Base-by-base conservation (phyloP, 2,797 vertebrate genomes). In the Bryconaethiops microstoma region DNA sequence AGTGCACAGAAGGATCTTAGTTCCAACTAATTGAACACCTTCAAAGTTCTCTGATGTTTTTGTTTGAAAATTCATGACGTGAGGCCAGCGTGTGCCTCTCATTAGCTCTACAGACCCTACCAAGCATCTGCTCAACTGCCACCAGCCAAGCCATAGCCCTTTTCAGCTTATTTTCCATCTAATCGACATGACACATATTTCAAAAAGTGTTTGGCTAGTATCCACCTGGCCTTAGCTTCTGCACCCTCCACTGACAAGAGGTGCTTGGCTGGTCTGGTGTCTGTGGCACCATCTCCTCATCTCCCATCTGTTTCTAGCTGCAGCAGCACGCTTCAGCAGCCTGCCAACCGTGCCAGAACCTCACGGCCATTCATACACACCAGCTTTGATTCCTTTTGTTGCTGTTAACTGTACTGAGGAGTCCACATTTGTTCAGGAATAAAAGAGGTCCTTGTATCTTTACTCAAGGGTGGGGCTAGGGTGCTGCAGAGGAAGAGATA, bases 31-130 rank as follows among this genome's bases (percentile, higher is more conserved):
- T 86, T 86, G 81, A 88, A 83, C 79, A 82, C 68, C 86, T 87
- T 86, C 82, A 86, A 85, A 87, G 76, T 85, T 85, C 78, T 78
- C 71, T 62, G 63, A 63, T 81, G 80, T 81, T 83, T 75, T 84
- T 82, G 82, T 83, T 82, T 81, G 79, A 83, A 82, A 76, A 80
- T 82, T 83, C 82, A 84, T 82, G 79, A 92, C 87, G 81, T 90
- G 93, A 92, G 91, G 88, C 80, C 78, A 82, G 93, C 92, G 85
- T 88, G 94, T 89, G 90, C 88, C 93, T 84, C 86, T 90, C 74
- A 89, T 92, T 92, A 93, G 84, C 88, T 87, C 81, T 88, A 88
- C 91, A 91, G 91, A 91, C 88, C 85, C 88, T 87, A 71, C 83
- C 76, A 89, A 85, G 88, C 92, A 94, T 93, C 92, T 95, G 89